Base-by-base conservation (phyloP, 2,797 vertebrate species). In the Danio jaintianensis region DNA sequence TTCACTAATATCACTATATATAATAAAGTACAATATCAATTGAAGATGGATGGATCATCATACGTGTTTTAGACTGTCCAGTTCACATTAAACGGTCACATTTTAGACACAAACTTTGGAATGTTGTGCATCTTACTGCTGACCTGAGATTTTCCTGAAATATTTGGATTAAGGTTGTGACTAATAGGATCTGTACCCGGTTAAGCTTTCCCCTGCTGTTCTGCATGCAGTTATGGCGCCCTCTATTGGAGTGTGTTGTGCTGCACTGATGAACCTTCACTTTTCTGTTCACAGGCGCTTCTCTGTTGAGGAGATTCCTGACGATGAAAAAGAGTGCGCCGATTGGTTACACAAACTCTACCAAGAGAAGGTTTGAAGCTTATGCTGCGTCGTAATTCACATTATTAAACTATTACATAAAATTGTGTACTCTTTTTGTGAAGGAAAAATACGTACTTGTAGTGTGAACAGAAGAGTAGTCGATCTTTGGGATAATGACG, bases 301-400 rank as follows among this genome's bases (percentile, higher is more conserved):
- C 83, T 91, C 97, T 84, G 92, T 99, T 85, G 95, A 97, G 83
- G 96, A 97, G 10, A 98, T 99, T 84, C 98, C 98, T 15, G 90
- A 91, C 68, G 94, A 99, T 89, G 98, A 99, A 86, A 92, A 93
- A 70, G 96, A 96, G 89, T 98, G 97, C 38, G 97, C 96, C 16
- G 90, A 86, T 79, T 99, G 98, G 98, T 96, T 99, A 82, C 98
- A 99, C 88, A 98, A 95, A 84, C 95, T 99, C 83, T 99, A 99
- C 89, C 97, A 97, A 90, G 97, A 99, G 88, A 99, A 99, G 95
- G 98, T 99, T 92, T 78, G 56, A 59, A 47, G 36, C 40, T 3
- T 50, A 2, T 29, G 29, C 29, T 29, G 29, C 1, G 36, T 36
- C 4, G 80, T 53, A 11, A 7, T 69, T 36, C 36, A 29, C 1